Evolutionary conservation across 2,797 vertebrate genomes (phyloP).

Genomic region (Salarias fasciatus): DNA sequence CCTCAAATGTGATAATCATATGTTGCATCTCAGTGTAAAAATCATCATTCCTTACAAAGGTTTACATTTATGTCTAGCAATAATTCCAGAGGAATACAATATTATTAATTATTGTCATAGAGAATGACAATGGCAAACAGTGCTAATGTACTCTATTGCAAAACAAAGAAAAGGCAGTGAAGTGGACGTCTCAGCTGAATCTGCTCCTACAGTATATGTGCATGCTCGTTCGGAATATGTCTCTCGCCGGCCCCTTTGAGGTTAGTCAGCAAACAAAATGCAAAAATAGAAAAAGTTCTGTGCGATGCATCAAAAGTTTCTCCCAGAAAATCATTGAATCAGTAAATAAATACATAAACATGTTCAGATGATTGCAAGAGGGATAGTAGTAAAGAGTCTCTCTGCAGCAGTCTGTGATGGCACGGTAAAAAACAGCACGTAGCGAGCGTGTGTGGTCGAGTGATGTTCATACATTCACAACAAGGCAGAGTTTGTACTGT

Average conservation of each 20-base stretch:
- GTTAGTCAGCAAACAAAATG: slow-evolving; percentile 58
- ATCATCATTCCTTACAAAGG: slow-evolving; percentile 90
- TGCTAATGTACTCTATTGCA: slow-evolving; percentile 81
- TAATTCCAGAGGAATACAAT: slow-evolving; percentile 90
- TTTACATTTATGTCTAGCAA: slow-evolving; percentile 86
- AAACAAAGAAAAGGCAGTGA: slow-evolving; percentile 82
- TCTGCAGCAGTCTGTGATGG: slow-evolving; percentile 64
- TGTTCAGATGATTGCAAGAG: slow-evolving; percentile 47
- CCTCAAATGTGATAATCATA: slow-evolving; percentile 82
- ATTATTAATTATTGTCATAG: slow-evolving; percentile 86
- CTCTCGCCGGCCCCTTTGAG: slow-evolving; percentile 32
- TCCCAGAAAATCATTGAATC: slow-evolving; percentile 32
- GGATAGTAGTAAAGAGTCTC: slow-evolving; percentile 55
- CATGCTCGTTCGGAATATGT: slow-evolving; percentile 71
- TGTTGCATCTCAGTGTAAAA: slow-evolving; percentile 86
- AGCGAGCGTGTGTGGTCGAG: slow-evolving; percentile 63
- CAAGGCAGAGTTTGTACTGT: slow-evolving; percentile 69
- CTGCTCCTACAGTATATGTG: slow-evolving; percentile 64
- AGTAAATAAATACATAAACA: slow-evolving; percentile 40
- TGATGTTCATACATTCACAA: slow-evolving; percentile 84
- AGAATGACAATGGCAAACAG: slow-evolving; percentile 88
- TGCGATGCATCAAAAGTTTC: slow-evolving; percentile 35
- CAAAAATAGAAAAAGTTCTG: slow-evolving; percentile 53
- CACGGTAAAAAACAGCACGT: slow-evolving; percentile 60
- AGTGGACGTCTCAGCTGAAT: slow-evolving; percentile 67